Percentiles rank a stretch among this genome's conserved stretches.
Evolutionary conservation across 1,140 invertebrate species (phyloP).

Genomic region (Cherax destructor): DNA sequence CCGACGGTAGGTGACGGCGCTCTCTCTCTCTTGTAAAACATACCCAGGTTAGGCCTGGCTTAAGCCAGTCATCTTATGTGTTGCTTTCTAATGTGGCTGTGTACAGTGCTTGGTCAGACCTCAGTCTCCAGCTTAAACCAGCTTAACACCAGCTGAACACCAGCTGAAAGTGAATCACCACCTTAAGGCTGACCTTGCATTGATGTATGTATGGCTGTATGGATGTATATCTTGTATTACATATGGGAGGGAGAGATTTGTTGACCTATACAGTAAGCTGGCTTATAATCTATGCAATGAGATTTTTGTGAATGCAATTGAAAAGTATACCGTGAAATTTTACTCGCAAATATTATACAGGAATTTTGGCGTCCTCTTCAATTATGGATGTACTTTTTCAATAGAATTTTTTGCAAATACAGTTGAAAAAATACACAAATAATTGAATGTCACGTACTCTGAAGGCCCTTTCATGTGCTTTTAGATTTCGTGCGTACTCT

Average conservation of each 20-base stretch:
- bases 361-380: no score
- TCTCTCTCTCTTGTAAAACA: conserved; percentile 3
- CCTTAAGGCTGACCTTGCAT: conserved; percentile 25
- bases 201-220: conserved; percentile 41
- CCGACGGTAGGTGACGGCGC: conserved; percentile 87
- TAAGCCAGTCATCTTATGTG: conserved; percentile 58
- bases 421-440: no score
- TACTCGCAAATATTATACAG: no score
- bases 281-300: no score
- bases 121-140: background rate
- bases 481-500: no score
- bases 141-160: background rate
- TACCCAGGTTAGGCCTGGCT: conserved; percentile 41
- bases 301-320: no score
- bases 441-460: no score
- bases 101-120: conserved; percentile 37
- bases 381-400: no score
- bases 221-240: conserved; percentile 50
- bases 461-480: no score
- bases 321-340: no score
- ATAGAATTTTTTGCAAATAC: no score
- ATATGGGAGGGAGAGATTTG: background rate
- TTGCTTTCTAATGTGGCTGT: conserved; percentile 66
- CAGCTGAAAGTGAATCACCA: background rate
- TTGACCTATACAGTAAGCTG: no score